phyloP scores from a whole-genome alignment of 2,888 invertebrate genomes.

The Boloria selene region DNA sequence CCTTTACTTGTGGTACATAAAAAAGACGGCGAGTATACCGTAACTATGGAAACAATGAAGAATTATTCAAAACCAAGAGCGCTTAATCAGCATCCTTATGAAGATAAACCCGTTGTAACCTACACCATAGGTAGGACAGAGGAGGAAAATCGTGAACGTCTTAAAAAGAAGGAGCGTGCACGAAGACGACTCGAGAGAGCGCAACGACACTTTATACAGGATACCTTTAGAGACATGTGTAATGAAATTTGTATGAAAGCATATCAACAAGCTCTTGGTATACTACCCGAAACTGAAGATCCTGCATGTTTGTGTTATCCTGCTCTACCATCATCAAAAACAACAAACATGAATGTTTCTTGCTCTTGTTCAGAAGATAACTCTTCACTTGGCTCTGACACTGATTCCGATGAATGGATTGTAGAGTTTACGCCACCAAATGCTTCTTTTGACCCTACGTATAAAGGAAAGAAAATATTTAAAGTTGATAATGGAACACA shows the following conservation, averaged over 20 bases:
- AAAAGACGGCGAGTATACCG: slow-evolving; percentile 69
- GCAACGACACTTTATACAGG: slow-evolving; percentile 69
- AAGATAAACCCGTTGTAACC: slow-evolving; percentile 67
- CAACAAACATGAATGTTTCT: slow-evolving; percentile 57
- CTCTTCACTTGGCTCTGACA: slow-evolving; percentile 58
- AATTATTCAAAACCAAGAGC: slow-evolving; percentile 59
- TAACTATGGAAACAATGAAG: slow-evolving; percentile 77
- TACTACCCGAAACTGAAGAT: slow-evolving; percentile 64
- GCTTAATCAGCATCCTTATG: slow-evolving; percentile 69
- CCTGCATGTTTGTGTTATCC: slow-evolving; percentile 68
- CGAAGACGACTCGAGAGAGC: slow-evolving; percentile 65
- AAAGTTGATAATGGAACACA: slow-evolving; percentile 57
- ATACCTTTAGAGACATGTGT: slow-evolving; percentile 70
- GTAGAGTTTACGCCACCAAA: slow-evolving; percentile 76
- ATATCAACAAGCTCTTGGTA: slow-evolving; percentile 71
- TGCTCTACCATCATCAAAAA: slow-evolving; percentile 53
- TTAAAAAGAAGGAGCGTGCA: slow-evolving; percentile 64
- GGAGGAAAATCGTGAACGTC: slow-evolving; percentile 67
- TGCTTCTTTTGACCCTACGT: slow-evolving; percentile 62
- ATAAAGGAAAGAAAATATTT: slow-evolving; percentile 57
- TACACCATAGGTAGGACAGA: slow-evolving; percentile 73
- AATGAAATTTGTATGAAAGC: slow-evolving; percentile 73
- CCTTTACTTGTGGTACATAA: slow-evolving; percentile 69
- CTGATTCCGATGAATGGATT: slow-evolving; percentile 74
- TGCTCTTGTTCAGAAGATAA: slow-evolving; percentile 71